Conservation (phyloP, 1,140 invertebrate species). For the Papilio polyxenes region DNA sequence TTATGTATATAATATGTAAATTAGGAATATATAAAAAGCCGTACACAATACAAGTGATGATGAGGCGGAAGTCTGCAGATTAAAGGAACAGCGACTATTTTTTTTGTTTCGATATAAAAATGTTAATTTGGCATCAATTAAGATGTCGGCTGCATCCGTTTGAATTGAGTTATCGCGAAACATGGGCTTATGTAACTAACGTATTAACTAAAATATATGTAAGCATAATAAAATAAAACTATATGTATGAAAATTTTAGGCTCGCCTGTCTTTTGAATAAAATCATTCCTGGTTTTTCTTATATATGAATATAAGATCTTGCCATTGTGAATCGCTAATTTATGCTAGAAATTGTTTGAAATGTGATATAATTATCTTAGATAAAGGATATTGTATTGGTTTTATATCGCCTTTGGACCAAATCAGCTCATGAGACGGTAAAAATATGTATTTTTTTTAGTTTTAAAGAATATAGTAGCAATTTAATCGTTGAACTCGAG, state of each 20-base stretch:
- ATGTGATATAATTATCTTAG: too few relatives aligned
- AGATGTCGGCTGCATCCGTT: constrained; percentile 47
- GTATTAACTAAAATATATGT: background rate
- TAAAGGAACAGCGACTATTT: constrained; percentile 26
- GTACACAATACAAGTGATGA: constrained; percentile 19
- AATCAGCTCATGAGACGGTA: background rate
- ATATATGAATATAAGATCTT: too few relatives aligned
- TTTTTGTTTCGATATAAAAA: constrained; percentile 33
- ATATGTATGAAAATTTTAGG: background rate
- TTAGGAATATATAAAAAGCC: constrained; percentile 1
- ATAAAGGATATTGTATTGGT: too few relatives aligned
- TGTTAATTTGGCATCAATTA: constrained; percentile 32
- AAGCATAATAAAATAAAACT: background rate
- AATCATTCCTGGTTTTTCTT: background rate
- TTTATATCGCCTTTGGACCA: background rate
- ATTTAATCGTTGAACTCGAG: constrained; percentile 6
- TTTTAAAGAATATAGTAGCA: background rate
- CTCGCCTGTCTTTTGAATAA: background rate
- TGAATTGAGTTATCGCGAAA: constrained; percentile 39
- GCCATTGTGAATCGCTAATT: too few relatives aligned
- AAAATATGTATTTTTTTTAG: background rate
- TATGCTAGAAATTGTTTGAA: too few relatives aligned
- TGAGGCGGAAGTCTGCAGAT: constrained; percentile 29
- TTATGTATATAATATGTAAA: constrained; percentile 21
- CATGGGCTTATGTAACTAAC: background rate